Base-by-base conservation (phyloP, 2,888 invertebrate genomes). In the Esperia sulphurella region DNA sequence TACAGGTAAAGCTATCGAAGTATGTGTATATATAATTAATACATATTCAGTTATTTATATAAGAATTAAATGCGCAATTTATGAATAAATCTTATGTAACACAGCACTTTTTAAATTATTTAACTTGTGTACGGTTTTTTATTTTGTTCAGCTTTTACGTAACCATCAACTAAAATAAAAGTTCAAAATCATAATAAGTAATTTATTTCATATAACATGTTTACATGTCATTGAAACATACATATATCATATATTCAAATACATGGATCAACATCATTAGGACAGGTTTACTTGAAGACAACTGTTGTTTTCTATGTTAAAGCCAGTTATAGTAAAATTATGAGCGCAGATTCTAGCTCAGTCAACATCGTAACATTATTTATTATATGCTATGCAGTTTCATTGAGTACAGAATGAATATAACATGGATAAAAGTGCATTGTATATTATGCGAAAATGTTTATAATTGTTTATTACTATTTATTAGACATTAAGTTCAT, bases 21-120 rank as follows among this genome's bases (percentile, higher is more conserved):
- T 75, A 73, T 71, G 75, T 82, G 65, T 83, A 76, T 85, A 86
- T 83, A 87, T 84, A 82, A 65, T 50, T 60, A 64, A 57, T 61
- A 77, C 68, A 66, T 82, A 62, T 67, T 68, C 69, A 64, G 63
- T 68, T 68, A 84, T 80, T 79, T 81, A 75, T 72, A 63, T 78
- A 83, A 81, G 77, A 76, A 79, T 74, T 21, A 79, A 78, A 75
- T 75, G 76, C 78, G 81, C 79, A 81, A 79, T 78, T 77, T 75
- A 76, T 74, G 61, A 81, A 80, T 78, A 75, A 83, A 80, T 72
- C 73, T 81, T 83, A 79, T 85, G 82, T 86, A 85, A 71, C 68
- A 73, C 70, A 74, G 83, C 85, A 86, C 85, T 83, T 21, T 21
- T 21, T 79, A 86, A 87, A 83, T 87, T 87, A 87, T 87, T 86